phyloP scores from a whole-genome alignment of 2,113 vertebrate species.

The Pomatorhinus ruficollis region DNA sequence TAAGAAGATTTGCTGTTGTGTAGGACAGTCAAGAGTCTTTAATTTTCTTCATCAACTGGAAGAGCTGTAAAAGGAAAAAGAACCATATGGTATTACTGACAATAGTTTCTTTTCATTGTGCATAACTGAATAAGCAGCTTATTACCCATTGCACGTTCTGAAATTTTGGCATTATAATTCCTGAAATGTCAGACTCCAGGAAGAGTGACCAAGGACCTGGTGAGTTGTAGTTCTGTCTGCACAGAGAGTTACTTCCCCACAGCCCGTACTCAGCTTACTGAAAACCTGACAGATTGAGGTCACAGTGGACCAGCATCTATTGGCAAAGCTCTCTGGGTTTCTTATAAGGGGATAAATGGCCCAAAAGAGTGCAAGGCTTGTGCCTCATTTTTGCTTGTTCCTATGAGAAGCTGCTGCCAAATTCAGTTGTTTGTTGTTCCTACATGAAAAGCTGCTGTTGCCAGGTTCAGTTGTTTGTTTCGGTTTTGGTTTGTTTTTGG shows the following conservation, averaged over 20 bases:
- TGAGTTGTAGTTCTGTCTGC: not conserved
- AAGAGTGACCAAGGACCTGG: not conserved
- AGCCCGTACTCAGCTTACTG: not conserved
- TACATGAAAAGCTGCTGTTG: slow-evolving; percentile 11
- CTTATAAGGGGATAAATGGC: not conserved
- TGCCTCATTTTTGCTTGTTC: not conserved
- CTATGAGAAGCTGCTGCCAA: slow-evolving; percentile 6
- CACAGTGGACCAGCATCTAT: not conserved
- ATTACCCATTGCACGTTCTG: not conserved
- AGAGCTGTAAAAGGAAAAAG: not conserved
- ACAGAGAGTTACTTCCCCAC: not conserved
- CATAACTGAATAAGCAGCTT: not conserved
- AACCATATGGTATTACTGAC: not conserved
- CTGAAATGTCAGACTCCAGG: not conserved
- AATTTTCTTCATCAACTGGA: not conserved
- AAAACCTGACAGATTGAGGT: slow-evolving; percentile 5
- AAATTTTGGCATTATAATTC: not conserved
- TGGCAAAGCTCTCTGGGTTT: slow-evolving; percentile 1
- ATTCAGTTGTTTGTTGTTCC: not conserved
- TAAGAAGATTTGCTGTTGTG: not conserved
- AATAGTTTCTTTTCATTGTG: not conserved
- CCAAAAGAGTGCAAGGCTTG: not conserved
- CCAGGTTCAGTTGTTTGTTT: not conserved
- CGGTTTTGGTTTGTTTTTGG: not conserved
- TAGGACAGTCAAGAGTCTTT: not conserved